phyloP scores from a whole-genome alignment of 1,140 invertebrate species.

The Colletes latitarsis region DNA sequence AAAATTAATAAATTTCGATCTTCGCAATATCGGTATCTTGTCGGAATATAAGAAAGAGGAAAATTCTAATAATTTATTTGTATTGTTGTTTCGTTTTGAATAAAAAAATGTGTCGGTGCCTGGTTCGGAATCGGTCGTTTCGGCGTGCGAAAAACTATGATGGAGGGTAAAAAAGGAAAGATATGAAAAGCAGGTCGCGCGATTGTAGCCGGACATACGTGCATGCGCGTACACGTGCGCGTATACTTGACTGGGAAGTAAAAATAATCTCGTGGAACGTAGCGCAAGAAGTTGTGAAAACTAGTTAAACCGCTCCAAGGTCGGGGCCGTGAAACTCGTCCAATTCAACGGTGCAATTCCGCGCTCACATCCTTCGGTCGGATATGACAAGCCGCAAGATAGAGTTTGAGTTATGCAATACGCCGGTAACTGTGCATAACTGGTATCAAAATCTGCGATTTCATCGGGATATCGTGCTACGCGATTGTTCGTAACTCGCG shows the following conservation, averaged over 20 bases:
- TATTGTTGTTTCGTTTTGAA: no score
- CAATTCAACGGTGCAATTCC: constrained; percentile 63
- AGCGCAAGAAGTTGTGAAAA: constrained; percentile 65
- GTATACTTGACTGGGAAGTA: constrained; percentile 50
- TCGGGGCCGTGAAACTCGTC: constrained; percentile 70
- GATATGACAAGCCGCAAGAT: constrained; percentile 38
- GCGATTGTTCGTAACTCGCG: no score
- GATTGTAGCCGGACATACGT: constrained; percentile 15
- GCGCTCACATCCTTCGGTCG: constrained; percentile 56
- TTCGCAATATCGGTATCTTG: no score
- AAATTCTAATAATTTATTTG: no score
- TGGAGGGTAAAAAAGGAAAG: background rate
- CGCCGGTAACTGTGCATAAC: constrained; percentile 12
- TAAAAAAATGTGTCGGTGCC: no score
- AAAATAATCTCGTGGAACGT: constrained; percentile 61
- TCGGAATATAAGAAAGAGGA: no score
- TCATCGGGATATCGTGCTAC: background rate
- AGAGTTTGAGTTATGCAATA: constrained; percentile 41
- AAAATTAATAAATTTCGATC: no score
- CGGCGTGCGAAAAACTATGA: no score
- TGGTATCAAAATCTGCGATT: constrained; percentile 14
- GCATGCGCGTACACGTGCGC: background rate
- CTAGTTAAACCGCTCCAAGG: constrained; percentile 69
- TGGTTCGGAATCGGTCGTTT: no score
- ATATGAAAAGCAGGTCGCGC: constrained; percentile 3